Conservation (phyloP, 1,140 invertebrate species). For the Philotrypesis tridentata region DNA sequence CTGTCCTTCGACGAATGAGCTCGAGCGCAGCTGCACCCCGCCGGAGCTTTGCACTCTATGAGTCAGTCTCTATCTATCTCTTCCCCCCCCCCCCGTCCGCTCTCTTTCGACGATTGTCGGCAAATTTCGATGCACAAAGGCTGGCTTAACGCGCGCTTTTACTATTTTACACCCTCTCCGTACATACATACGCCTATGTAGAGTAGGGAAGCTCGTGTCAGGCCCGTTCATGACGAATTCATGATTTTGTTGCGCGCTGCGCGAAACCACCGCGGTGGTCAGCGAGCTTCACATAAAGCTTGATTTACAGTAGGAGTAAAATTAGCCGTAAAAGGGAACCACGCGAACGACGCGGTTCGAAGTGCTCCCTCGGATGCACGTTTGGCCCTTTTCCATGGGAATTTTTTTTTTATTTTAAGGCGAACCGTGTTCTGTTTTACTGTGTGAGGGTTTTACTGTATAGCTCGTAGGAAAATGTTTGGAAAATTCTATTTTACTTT, state of each 20-base stretch:
- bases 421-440: background rate
- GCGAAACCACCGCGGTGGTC: constrained; percentile 9
- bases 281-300: constrained; percentile 18
- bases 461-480: background rate
- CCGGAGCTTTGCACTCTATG: background rate
- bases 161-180: background rate
- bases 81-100: no score
- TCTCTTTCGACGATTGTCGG: background rate
- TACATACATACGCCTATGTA: background rate
- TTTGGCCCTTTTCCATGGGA: background rate
- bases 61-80: background rate
- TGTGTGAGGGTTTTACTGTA: background rate
- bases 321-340: constrained; percentile 28
- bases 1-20: background rate
- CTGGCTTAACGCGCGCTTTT: background rate
- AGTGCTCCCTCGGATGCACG: background rate
- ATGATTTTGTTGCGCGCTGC: constrained; percentile 21
- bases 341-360: background rate
- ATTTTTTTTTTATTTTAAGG: background rate
- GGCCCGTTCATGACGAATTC: constrained; percentile 21
- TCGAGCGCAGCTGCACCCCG: no score
- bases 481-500: background rate
- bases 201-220: background rate
- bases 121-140: background rate
- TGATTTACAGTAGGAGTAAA: constrained; percentile 35